These are phyloP conservation scores for Vombatus ursinus DNA, from an alignment of 2,113 vertebrate genomes.

Conservation along the genomic window DNA sequence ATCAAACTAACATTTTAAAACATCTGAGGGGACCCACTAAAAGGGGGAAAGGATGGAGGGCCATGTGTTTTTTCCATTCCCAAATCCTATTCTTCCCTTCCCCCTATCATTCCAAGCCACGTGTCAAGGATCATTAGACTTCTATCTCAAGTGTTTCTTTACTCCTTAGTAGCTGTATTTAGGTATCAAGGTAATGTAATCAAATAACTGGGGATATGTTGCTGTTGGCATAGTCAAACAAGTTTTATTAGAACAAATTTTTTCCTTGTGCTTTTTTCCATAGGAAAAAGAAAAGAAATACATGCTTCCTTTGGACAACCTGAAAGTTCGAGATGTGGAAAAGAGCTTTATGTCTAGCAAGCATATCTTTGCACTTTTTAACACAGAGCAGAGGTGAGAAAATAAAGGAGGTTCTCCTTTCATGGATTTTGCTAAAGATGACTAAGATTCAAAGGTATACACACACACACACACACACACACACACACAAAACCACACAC, in stretches of 20 bases:
- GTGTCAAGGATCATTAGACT: constrained; percentile 51
- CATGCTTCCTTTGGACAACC: constrained; percentile 93
- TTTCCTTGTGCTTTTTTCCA: constrained; percentile 46
- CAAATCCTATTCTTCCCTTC: neutral
- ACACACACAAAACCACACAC: too few relatives aligned
- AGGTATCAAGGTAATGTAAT: constrained; percentile 24
- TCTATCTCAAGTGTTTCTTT: constrained; percentile 47
- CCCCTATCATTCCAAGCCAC: neutral
- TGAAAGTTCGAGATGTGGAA: constrained; percentile 90
- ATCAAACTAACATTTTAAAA: constrained; percentile 74
- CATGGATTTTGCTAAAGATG: neutral
- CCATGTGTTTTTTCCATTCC: constrained; percentile 56
- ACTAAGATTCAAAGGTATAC: neutral
- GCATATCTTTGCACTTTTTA: constrained; percentile 89
- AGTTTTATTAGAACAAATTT: constrained; percentile 44
- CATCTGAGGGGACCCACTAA: constrained; percentile 68
- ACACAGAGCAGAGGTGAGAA: constrained; percentile 91
- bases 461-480: too few relatives aligned
- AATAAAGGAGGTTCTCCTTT: neutral
- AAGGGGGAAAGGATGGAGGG: constrained; percentile 60
- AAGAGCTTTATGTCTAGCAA: constrained; percentile 93
- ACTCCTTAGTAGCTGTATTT: constrained; percentile 27
- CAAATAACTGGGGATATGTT: constrained; percentile 12
- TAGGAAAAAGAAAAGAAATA: constrained; percentile 98
- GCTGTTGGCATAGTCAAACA: constrained; percentile 27